A percentile compares a stretch with the other conserved stretches of the same genome.
phyloP scores from a whole-genome alignment of 2,113 vertebrate genomes.

The Mobula birostris region DNA sequence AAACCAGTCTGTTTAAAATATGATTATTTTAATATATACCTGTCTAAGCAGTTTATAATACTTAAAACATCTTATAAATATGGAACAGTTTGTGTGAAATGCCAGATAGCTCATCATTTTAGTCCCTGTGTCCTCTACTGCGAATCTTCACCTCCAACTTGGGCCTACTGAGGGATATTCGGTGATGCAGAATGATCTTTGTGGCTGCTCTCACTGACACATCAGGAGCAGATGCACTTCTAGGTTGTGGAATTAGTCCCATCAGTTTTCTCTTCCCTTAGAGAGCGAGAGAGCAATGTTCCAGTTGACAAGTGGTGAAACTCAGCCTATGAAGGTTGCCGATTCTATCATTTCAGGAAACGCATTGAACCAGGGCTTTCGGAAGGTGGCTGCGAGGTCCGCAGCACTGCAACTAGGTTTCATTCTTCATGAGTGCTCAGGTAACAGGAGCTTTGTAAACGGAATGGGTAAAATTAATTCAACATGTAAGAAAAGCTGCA shows the following conservation, averaged over 20 bases:
- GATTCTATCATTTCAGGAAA: not conserved
- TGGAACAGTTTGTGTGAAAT: not conserved
- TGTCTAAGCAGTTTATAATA: not conserved
- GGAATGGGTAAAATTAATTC: conserved; percentile 5
- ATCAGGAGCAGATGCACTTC: not conserved
- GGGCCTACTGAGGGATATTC: not conserved
- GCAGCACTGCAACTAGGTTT: too few species aligned
- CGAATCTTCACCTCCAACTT: too few species aligned
- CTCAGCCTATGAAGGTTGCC: not conserved
- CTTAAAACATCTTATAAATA: conserved; percentile 14
- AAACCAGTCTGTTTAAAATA: conserved; percentile 22
- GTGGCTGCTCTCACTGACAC: too few species aligned
- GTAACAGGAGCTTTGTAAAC: not conserved
- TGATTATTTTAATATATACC: conserved; percentile 23
- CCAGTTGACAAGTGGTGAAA: conserved; percentile 16
- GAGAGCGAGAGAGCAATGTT: not conserved
- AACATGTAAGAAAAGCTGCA: not conserved
- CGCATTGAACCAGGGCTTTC: not conserved
- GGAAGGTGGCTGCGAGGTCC: not conserved
- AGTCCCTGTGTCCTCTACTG: not conserved
- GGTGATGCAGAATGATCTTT: not conserved
- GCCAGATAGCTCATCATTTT: not conserved
- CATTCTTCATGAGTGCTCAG: not conserved
- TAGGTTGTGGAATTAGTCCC: not conserved
- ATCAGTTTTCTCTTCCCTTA: not conserved